Evolutionary conservation across 2,113 vertebrate genomes (phyloP).

Genomic region (Sus scrofa): DNA sequence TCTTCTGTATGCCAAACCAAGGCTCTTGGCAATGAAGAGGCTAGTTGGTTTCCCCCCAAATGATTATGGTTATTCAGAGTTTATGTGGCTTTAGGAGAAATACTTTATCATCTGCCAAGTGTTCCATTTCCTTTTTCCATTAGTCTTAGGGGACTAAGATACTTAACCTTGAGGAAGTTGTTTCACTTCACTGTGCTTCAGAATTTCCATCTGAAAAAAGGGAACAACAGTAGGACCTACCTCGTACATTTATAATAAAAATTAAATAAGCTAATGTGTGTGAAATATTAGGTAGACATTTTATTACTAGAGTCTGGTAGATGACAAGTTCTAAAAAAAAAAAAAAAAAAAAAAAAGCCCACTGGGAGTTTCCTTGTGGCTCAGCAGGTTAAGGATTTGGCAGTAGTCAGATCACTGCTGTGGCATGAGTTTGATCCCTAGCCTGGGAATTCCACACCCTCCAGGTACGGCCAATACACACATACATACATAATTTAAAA

Average conservation of each 20-base stretch:
- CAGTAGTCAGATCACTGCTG: too few relatives aligned
- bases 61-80: background rate
- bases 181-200: background rate
- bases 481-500: too few relatives aligned
- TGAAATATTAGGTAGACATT: background rate
- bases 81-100: background rate
- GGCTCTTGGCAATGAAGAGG: background rate
- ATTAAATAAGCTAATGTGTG: constrained; percentile 42
- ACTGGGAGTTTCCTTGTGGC: too few relatives aligned
- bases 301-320: background rate
- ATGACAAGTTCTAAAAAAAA: constrained; percentile 33
- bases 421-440: too few relatives aligned
- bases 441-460: too few relatives aligned
- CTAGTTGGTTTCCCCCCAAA: background rate
- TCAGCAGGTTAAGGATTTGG: too few relatives aligned
- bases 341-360: too few relatives aligned
- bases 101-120: background rate
- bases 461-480: too few relatives aligned
- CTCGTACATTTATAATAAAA: background rate
- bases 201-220: constrained; percentile 8
- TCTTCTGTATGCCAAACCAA: background rate
- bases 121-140: background rate
- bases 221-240: background rate
- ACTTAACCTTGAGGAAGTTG: background rate
- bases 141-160: background rate